These are phyloP conservation scores for Galaxias olidus DNA, from an alignment of 2,797 vertebrate genomes.

Conservation along the genomic window DNA sequence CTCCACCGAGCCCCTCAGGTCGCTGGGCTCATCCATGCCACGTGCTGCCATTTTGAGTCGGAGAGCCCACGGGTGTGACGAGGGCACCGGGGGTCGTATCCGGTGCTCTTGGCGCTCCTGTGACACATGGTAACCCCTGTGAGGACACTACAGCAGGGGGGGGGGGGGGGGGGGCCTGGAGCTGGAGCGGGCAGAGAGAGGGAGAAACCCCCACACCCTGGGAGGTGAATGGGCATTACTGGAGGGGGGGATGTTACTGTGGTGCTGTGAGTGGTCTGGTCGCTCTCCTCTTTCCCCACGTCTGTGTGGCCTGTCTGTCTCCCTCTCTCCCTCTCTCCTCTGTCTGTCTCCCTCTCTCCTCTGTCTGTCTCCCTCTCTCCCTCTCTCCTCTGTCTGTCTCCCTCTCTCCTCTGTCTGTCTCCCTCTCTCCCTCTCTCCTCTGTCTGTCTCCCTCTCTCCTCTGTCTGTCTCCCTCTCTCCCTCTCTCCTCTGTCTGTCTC, in stretches of 20 bases:
- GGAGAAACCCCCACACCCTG: no score
- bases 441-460: no score
- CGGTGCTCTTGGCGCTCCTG: neutral
- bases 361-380: neutral
- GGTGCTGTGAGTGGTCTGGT: neutral
- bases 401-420: neutral
- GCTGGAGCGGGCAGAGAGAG: neutral
- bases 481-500: neutral
- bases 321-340: neutral
- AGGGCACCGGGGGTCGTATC: neutral
- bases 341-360: neutral
- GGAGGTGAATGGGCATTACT: no score
- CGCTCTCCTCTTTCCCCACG: no score
- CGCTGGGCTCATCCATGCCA: no score
- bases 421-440: no score
- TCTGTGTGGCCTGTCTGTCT: no score
- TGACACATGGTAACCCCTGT: neutral
- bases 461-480: neutral
- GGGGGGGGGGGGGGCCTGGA: neutral
- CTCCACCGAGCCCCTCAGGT: slow-evolving; percentile 34
- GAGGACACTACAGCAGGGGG: neutral
- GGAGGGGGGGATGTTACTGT: no score
- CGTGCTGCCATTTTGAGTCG: neutral
- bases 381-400: neutral
- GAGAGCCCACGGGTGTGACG: no score